Evolutionary conservation across 1,140 invertebrate genomes (phyloP), one percentile per base, ranked within the genome.

Genomic region (Ptiloglossa arizonensis): DNA sequence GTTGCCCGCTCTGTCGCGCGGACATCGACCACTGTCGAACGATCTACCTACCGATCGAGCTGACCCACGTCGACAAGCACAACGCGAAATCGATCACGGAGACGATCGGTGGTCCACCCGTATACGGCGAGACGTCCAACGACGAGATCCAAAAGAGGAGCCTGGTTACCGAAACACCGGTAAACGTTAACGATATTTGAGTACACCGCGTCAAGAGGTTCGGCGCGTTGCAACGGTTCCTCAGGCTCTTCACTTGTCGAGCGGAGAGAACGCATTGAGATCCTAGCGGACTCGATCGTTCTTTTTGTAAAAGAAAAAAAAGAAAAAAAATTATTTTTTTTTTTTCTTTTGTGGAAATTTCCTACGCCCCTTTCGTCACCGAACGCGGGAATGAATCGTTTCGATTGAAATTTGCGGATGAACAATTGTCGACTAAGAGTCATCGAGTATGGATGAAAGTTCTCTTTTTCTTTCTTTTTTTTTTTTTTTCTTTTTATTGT

Each of bases 1-100:
- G 95, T 62, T 97, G 96, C 89, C 96, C 96, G 0, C 92, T 97
- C 2, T 97, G 96, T 87, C 94, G 96, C 32, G 94, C 95, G 0
- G 94, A 95, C 83, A 96, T 97, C 82, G 94, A 94, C 85, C 95
- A 96, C 87, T 94, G 94, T 79, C 95, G 96, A 89, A 95, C 94
- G 89, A 95, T 96, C 82, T 97, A 94, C 90, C 92, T 96, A 44
- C 95, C 95, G 0, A 92, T 94, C 44, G 94, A 94, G 54, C 81
- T 93, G 46, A 89, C 88, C 29, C 91, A 94, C 80, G 87, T 90
- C 48, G 90, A 91, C 56, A 92, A 91, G 63, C 84, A 90, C 59
- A 89, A 80, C 77, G 57, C 88, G 2, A 92, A 90, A 73, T 78
- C 87, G 64, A 77, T 74, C 76, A 77, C 52, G 81, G 90, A 76